Evolutionary conservation across 2,888 invertebrate genomes (phyloP).

Genomic region (Psococerastis gibbosa): DNA sequence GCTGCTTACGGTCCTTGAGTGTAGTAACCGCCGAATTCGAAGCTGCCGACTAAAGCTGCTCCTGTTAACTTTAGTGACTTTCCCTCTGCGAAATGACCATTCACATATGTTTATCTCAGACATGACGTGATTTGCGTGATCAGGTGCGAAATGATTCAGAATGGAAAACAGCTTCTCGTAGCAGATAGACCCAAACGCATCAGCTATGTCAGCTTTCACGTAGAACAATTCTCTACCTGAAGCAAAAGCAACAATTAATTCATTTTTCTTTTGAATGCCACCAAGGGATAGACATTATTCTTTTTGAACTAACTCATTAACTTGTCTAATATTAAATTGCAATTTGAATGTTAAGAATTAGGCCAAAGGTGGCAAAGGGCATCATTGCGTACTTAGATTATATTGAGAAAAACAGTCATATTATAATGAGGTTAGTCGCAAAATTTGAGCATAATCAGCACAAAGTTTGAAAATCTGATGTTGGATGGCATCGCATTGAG

Average conservation of each 20-base stretch:
- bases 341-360: no score
- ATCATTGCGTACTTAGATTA: no score
- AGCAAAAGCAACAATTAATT: neutral
- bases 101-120: neutral
- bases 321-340: no score
- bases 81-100: neutral
- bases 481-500: no score
- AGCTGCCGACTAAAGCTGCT: neutral
- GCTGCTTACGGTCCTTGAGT: neutral
- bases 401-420: no score
- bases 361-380: no score
- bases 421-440: no score
- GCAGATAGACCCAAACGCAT: conserved; percentile 32
- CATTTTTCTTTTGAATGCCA: neutral
- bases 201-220: conserved; percentile 30
- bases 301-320: no score
- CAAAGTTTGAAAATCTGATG: no score
- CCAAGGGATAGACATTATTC: no score
- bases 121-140: neutral
- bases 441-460: no score
- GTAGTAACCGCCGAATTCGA: neutral
- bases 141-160: conserved; percentile 16
- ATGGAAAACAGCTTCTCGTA: conserved; percentile 26
- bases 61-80: neutral
- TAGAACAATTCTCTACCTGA: conserved; percentile 25